Conservation (phyloP, 2,113 vertebrate genomes). For the Circaetus gallicus region DNA sequence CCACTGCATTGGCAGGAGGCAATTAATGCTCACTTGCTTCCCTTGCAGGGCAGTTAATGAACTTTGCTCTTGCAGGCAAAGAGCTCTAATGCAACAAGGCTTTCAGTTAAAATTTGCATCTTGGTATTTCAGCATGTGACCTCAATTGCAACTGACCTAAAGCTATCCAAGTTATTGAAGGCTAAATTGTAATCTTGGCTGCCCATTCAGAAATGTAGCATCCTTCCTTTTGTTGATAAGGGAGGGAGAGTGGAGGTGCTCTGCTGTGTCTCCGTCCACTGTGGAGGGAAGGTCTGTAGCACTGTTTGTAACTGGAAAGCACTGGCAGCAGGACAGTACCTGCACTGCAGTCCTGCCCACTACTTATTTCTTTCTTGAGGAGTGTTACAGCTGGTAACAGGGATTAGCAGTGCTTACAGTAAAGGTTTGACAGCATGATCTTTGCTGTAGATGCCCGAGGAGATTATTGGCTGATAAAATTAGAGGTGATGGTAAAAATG, state of each 20-base stretch:
- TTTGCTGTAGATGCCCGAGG: background rate
- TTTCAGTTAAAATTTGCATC: background rate
- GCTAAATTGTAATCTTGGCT: background rate
- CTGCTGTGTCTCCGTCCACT: background rate
- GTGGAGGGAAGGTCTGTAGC: background rate
- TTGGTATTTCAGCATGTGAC: background rate
- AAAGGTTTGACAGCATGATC: background rate
- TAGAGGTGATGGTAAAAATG: constrained; percentile 4
- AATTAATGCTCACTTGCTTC: constrained; percentile 20
- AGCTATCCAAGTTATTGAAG: background rate
- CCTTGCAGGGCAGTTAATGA: constrained; percentile 38
- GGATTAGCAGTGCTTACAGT: background rate
- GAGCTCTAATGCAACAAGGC: background rate
- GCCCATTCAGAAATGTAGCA: background rate
- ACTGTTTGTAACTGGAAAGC: background rate
- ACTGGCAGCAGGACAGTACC: background rate
- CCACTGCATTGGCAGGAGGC: background rate
- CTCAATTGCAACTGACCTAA: background rate
- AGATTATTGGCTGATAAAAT: constrained; percentile 22
- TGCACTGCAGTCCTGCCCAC: background rate
- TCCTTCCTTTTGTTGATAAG: background rate
- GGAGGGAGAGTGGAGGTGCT: background rate
- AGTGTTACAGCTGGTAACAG: background rate
- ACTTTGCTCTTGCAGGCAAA: background rate
- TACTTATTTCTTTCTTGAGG: background rate